Evolutionary conservation across 1,140 invertebrate genomes (phyloP).

Genomic region (Drosophila pseudoananassae): DNA sequence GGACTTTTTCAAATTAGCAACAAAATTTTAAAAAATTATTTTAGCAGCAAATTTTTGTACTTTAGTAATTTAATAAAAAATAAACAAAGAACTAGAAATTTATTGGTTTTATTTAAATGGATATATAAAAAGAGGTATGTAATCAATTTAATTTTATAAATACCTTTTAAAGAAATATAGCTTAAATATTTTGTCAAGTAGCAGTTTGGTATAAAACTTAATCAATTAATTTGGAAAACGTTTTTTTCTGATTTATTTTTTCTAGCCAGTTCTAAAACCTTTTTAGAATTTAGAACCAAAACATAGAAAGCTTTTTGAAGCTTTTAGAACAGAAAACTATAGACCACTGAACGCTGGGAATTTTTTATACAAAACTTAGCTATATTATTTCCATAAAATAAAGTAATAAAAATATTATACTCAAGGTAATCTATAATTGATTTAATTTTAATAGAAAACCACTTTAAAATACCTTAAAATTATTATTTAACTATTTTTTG

Average conservation of each 20-base stretch:
- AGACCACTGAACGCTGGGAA: background rate
- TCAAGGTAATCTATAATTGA: too few relatives aligned
- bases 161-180: too few relatives aligned
- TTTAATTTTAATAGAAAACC: background rate
- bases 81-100: constrained; percentile 8
- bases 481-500: too few relatives aligned
- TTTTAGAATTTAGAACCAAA: background rate
- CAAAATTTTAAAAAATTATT: constrained; percentile 44
- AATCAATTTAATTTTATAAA: background rate
- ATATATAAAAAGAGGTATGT: background rate
- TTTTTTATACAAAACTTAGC: background rate
- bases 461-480: too few relatives aligned
- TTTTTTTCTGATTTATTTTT: too few relatives aligned
- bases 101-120: background rate
- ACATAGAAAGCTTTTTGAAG: background rate
- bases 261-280: constrained; percentile 18
- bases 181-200: too few relatives aligned
- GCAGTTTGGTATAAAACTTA: too few relatives aligned
- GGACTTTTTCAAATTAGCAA: constrained; percentile 34
- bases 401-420: background rate
- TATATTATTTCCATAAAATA: background rate
- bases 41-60: constrained; percentile 62
- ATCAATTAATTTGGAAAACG: too few relatives aligned
- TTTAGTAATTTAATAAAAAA: constrained; percentile 56
- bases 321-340: background rate